phyloP scores from a whole-genome alignment of 1,140 invertebrate species.

The Agrypnia vestita region DNA sequence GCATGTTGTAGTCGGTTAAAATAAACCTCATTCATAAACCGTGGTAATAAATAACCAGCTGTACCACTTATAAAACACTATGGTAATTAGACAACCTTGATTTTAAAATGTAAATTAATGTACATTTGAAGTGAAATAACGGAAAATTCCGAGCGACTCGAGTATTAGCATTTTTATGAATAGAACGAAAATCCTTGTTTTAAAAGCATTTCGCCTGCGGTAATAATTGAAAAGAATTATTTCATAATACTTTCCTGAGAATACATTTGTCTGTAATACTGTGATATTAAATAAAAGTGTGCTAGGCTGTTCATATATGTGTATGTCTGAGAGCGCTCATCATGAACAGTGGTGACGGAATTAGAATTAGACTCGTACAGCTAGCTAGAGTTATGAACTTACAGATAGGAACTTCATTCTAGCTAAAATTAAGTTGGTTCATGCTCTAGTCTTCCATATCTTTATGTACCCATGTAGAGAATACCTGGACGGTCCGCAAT shows the following conservation, averaged over 20 bases:
- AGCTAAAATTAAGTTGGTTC: too few relatives aligned
- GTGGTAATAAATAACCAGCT: conserved; percentile 20
- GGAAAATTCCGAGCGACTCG: conserved; percentile 26
- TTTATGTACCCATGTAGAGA: too few relatives aligned
- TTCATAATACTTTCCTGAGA: neutral
- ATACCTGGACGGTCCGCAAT: too few relatives aligned
- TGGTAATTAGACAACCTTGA: conserved; percentile 45
- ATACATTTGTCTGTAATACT: too few relatives aligned
- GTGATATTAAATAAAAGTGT: too few relatives aligned
- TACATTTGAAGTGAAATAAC: conserved; percentile 38
- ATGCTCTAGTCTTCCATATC: too few relatives aligned
- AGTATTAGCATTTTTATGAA: conserved; percentile 42
- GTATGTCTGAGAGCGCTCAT: too few relatives aligned
- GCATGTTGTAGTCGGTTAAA: conserved; percentile 26
- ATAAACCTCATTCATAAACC: conserved; percentile 38
- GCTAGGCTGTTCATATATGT: too few relatives aligned
- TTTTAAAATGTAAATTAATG: conserved; percentile 48
- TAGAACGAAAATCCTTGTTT: neutral
- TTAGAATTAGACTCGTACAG: too few relatives aligned
- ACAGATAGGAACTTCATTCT: too few relatives aligned
- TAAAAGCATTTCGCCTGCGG: neutral
- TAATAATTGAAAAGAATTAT: neutral
- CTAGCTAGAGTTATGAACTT: too few relatives aligned
- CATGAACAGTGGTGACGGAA: too few relatives aligned
- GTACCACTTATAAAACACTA: conserved; percentile 45